These are phyloP conservation scores for Oryzias javanicus DNA, from an alignment of 2,113 vertebrate species.

Conservation along the genomic window DNA sequence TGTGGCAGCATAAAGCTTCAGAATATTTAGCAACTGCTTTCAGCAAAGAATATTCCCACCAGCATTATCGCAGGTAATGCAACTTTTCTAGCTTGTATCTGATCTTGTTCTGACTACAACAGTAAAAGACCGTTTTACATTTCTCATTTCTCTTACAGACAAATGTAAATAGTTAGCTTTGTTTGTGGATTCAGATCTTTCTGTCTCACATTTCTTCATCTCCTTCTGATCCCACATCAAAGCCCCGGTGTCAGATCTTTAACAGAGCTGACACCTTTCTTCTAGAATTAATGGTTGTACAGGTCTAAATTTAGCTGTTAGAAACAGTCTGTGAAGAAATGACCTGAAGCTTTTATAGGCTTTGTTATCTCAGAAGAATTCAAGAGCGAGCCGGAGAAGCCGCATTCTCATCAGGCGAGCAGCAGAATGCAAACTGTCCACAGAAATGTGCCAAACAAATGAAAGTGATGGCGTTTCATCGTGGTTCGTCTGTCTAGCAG, in stretches of 20 bases:
- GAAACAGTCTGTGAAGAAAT: constrained; percentile 44
- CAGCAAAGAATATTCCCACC: too few relatives aligned
- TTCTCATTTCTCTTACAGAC: background rate
- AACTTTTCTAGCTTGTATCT: too few relatives aligned
- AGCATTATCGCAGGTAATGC: too few relatives aligned
- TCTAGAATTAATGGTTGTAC: constrained; percentile 28
- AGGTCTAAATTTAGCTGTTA: constrained; percentile 40
- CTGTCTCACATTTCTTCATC: constrained; percentile 29
- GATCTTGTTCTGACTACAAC: too few relatives aligned
- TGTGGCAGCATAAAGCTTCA: too few relatives aligned
- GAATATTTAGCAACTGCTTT: too few relatives aligned
- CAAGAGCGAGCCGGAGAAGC: constrained; percentile 51
- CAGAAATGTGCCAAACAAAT: constrained; percentile 57
- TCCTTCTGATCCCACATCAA: constrained; percentile 34
- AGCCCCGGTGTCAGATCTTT: constrained; percentile 18
- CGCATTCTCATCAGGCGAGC: constrained; percentile 31
- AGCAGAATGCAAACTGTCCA: constrained; percentile 55
- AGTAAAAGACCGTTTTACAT: too few relatives aligned
- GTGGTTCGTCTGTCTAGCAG: constrained; percentile 55
- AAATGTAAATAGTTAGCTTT: constrained; percentile 15
- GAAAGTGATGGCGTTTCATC: constrained; percentile 63
- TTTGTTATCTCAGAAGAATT: constrained; percentile 50
- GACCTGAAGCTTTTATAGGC: constrained; percentile 54
- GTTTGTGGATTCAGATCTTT: constrained; percentile 11
- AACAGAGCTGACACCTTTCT: constrained; percentile 31